These are phyloP conservation scores for Antheraea pernyi DNA, from an alignment of 1,140 invertebrate genomes.

Conservation along the genomic window DNA sequence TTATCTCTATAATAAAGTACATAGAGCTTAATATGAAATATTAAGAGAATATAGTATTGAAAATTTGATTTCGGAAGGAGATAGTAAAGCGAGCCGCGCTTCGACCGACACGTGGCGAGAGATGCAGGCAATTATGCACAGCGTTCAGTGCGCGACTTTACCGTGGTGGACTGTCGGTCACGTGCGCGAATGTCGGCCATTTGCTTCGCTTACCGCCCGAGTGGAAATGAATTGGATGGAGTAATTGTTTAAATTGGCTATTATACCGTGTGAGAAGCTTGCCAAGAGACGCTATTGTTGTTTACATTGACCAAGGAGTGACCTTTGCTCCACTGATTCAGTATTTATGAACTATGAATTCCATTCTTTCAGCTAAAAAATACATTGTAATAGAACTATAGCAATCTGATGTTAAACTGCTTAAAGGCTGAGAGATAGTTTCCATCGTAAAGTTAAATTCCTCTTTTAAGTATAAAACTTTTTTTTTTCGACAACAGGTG, in stretches of 20 bases:
- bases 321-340: too few relatives aligned
- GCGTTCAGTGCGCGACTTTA: constrained; percentile 48
- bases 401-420: too few relatives aligned
- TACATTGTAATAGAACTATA: too few relatives aligned
- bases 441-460: too few relatives aligned
- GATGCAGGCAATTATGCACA: constrained; percentile 60
- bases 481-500: too few relatives aligned
- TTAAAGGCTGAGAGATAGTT: too few relatives aligned
- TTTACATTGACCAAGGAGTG: neutral
- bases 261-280: constrained; percentile 7
- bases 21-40: neutral
- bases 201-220: constrained; percentile 9
- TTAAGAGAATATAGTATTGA: neutral
- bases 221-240: constrained; percentile 51
- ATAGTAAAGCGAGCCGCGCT: constrained; percentile 2
- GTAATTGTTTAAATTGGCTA: constrained; percentile 43
- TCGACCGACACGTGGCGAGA: constrained; percentile 43
- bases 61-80: constrained; percentile 2
- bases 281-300: neutral
- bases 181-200: constrained; percentile 43
- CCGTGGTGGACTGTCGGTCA: constrained; percentile 42
- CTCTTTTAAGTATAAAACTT: too few relatives aligned
- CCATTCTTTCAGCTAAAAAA: too few relatives aligned
- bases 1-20: neutral
- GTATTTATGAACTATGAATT: too few relatives aligned